Evolutionary conservation across 2,113 vertebrate species (phyloP).

Genomic region (Prietella phreatophila): DNA sequence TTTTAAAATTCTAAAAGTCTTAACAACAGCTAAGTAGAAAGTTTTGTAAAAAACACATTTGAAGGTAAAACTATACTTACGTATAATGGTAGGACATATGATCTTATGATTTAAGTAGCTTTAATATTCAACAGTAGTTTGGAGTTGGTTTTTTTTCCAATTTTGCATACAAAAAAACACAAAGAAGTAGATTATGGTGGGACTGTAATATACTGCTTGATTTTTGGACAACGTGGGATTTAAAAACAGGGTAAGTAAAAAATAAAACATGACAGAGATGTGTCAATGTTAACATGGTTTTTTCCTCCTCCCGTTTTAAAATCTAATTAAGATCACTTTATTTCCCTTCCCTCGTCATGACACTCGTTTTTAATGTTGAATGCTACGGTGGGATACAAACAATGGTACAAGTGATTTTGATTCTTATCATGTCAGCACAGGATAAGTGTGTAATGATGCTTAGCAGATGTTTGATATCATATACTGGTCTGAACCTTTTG

Average conservation of each 20-base stretch:
- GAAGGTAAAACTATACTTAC: background rate
- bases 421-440: constrained; percentile 12
- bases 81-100: background rate
- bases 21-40: background rate
- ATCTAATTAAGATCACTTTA: background rate
- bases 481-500: background rate
- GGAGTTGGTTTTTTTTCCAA: background rate
- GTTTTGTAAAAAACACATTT: background rate
- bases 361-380: background rate
- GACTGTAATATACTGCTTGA: background rate
- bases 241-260: background rate
- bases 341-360: background rate
- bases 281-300: background rate
- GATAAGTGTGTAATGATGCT: constrained; percentile 14
- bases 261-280: background rate
- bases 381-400: background rate
- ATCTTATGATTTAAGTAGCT: too few relatives aligned
- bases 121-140: background rate
- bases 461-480: constrained; percentile 20
- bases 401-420: background rate
- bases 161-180: background rate
- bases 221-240: background rate
- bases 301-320: background rate
- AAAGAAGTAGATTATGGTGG: too few relatives aligned
- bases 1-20: background rate